Base-by-base conservation (phyloP, 2,888 invertebrate species). In the Agrotis ipsilon region DNA sequence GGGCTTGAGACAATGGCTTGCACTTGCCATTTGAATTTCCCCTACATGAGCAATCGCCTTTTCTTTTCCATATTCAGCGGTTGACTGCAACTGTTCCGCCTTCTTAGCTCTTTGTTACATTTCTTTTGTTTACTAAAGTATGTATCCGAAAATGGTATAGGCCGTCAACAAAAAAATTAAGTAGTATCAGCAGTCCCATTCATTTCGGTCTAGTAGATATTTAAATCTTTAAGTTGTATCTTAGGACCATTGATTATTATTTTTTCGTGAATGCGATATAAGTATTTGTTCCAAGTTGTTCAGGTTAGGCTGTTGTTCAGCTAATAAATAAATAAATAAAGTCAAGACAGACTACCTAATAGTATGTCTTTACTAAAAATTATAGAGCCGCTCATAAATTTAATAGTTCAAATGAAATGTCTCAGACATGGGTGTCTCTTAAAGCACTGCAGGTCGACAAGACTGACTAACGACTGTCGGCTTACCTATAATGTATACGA, bases 11-110 rank as follows among this genome's bases (percentile, higher is more conserved):
- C 94, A 94, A 93, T 93, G 90, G 83, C 87, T 88, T 88, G 86
- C 83, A 82, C 82, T 82, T 86, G 89, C 91, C 88, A 92, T 93
- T 93, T 90, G 89, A 91, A 93, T 92, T 91, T 90, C 88, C 88
- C 86, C 83, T 87, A 87, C 81, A 82, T 78, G 84, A 83, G 65
- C 75, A 75, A 83, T 81, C 72, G 87, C 83, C 87, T 89, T 90
- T 91, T 90, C 87, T 88, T 88, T 90, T 88, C 85, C 89, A 90
- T 90, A 91, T 92, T 88, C 89, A 90, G 84, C 87, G 85, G 83
- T 78, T 86, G 79, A 82, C 78, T 86, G 85, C 83, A 84, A 82
- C 76, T 75, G 78, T 82, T 83, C 60, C 74, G 48, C 68, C 61
- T 60, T 48, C 54, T 48, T 52, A 6, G 48, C n/a, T 27, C 51